Percentiles rank a stretch among this genome's conserved stretches.
Evolutionary conservation across 2,888 invertebrate species (phyloP).

Genomic region (Urechis unicinctus): DNA sequence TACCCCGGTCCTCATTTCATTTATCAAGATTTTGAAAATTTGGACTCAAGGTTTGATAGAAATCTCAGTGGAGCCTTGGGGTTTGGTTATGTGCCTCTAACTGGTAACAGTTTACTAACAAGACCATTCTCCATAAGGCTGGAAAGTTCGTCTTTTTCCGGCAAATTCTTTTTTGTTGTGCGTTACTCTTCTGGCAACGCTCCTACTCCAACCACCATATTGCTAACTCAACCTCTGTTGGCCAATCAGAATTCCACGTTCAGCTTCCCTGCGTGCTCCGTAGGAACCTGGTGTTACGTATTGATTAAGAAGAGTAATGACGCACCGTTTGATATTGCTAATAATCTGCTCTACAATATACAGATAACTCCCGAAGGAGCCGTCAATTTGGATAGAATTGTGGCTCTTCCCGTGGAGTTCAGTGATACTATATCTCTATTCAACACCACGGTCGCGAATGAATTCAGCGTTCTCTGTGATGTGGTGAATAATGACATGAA

Average conservation of each 20-base stretch:
- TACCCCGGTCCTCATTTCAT: constrained; percentile 25
- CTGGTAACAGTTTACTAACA: not conserved
- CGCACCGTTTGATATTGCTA: not conserved
- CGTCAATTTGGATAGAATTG: constrained; percentile 17
- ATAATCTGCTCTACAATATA: not conserved
- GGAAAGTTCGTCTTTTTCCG: no score
- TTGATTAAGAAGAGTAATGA: not conserved
- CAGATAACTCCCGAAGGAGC: not conserved
- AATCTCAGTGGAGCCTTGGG: constrained; percentile 17
- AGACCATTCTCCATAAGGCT: no score
- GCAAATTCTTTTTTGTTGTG: no score
- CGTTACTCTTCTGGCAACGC: no score
- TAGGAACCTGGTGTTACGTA: not conserved
- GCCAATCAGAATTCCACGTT: no score
- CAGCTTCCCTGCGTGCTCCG: no score
- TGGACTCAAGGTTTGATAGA: constrained; percentile 10
- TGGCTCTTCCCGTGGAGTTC: constrained; percentile 26
- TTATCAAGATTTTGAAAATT: constrained; percentile 20
- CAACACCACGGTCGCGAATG: constrained; percentile 1
- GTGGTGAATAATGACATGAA: constrained; percentile 21
- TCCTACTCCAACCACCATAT: no score
- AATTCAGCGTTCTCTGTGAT: constrained; percentile 21
- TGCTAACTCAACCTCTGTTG: no score
- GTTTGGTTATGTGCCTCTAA: constrained; percentile 17
- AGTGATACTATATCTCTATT: constrained; percentile 17